These are phyloP conservation scores for Clarias macrocephalus DNA, from an alignment of 2,113 vertebrate species.

Conservation along the genomic window DNA sequence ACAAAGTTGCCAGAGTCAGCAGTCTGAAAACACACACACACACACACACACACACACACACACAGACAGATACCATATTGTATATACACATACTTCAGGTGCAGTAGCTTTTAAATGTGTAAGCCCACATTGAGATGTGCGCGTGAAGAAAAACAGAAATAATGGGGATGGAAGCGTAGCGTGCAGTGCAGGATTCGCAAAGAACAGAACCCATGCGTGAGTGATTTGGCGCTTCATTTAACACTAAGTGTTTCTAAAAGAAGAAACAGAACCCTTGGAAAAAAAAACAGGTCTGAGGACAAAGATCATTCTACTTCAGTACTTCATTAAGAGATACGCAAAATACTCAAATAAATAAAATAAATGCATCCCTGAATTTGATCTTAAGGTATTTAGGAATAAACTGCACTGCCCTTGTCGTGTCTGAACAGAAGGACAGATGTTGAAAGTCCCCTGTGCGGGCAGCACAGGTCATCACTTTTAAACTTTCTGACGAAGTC, in stretches of 20 bases:
- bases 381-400: not conserved
- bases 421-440: not conserved
- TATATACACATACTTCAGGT: not conserved
- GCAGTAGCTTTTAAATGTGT: not conserved
- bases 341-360: too few species aligned
- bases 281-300: too few species aligned
- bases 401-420: not conserved
- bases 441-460: not conserved
- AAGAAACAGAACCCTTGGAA: too few species aligned
- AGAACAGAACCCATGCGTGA: slow-evolving; percentile 17
- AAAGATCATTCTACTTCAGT: slow-evolving; percentile 38
- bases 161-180: not conserved
- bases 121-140: slow-evolving; percentile 31
- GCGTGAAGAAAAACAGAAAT: not conserved
- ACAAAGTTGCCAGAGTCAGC: not conserved
- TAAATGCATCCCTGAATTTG: slow-evolving; percentile 6
- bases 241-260: not conserved
- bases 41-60: not conserved
- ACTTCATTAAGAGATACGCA: not conserved
- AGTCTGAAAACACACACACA: not conserved
- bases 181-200: slow-evolving; percentile 26
- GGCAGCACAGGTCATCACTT: not conserved
- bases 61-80: not conserved
- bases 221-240: slow-evolving; percentile 27
- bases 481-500: not conserved